Evolutionary conservation across 2,113 vertebrate genomes (phyloP), one percentile per base, ranked within the genome.

Genomic region (Centropus bengalensis): DNA sequence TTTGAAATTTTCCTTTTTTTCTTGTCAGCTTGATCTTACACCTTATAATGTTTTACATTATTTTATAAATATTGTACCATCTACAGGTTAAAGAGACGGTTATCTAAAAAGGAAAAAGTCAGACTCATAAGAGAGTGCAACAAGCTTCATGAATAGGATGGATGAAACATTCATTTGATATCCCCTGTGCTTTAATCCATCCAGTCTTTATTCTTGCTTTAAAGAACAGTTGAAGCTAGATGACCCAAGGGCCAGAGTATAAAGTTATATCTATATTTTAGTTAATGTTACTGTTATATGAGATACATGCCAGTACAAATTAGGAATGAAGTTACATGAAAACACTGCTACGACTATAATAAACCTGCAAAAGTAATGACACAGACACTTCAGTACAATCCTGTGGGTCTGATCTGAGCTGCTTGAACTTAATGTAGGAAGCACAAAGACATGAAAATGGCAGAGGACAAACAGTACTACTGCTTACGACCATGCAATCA

Each of bases 401-500:
- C 14, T 21, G 10, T 47, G 27, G 63, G 28, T 6, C 66, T 47
- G 28, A 33, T 12, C 78, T 1, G 4, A 75, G 24, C 0, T 2
- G 20, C 13, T 24, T 49, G 36, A 82, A 58, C 7, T 64, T 82
- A 36, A 47, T 2, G 1, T 1, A 71, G 22, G 19, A 63, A 94
- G 56, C 2, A 2, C 24, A 86, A 42, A 40, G 13, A 49, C 6
- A 20, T 8, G 52, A 36, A 76, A 81, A 54, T 17, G 28, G 4
- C 44, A 70, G 38, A 38, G 26, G 16, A 40, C 24, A 62, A 14
- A 20, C 1, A 62, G 23, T 13, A 49, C 17, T 56, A 12, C 7
- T 44, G 28, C 20, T 54, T 56, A 9, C 66, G 38, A 32, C 82
- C 12, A 24, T 0, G 0, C 7, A 70, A 4, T 13, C 5, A 1